These are phyloP conservation scores for Cabera pusaria DNA, from an alignment of 2,888 invertebrate genomes.

Conservation along the genomic window DNA sequence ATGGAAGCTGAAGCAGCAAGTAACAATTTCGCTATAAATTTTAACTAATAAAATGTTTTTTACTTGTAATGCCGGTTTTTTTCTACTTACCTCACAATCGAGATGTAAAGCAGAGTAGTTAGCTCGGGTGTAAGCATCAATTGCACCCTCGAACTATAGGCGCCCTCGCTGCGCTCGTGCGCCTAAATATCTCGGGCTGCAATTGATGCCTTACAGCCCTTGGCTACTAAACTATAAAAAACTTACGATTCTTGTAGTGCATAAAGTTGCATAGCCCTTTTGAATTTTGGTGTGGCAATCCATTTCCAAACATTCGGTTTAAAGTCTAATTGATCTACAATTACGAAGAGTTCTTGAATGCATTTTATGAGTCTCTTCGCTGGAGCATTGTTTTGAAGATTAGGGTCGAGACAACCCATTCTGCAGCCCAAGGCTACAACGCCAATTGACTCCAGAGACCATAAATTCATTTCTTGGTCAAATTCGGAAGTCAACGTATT, in stretches of 20 bases:
- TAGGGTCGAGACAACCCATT: constrained; percentile 57
- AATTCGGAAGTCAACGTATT: constrained; percentile 82
- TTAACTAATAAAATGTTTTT: no score
- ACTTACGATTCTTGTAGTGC: constrained; percentile 53
- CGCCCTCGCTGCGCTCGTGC: no score
- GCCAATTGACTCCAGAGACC: constrained; percentile 85
- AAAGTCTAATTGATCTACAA: constrained; percentile 51
- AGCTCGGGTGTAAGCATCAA: no score
- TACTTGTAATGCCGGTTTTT: no score
- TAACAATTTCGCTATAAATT: no score
- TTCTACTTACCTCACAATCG: no score
- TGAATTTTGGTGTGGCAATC: constrained; percentile 49
- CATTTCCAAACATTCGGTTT: constrained; percentile 57
- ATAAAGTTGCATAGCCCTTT: constrained; percentile 55
- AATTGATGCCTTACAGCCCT: no score
- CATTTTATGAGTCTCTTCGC: constrained; percentile 54
- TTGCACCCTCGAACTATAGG: no score
- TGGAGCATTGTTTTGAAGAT: constrained; percentile 55
- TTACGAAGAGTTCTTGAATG: constrained; percentile 49
- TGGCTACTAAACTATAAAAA: no score
- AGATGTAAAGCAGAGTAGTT: no score
- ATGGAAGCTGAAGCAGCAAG: no score
- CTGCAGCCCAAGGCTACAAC: constrained; percentile 64
- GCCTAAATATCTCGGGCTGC: no score
- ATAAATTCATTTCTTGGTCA: constrained; percentile 81